phyloP scores from a whole-genome alignment of 2,797 vertebrate genomes.

The Sebastes baramenuke region DNA sequence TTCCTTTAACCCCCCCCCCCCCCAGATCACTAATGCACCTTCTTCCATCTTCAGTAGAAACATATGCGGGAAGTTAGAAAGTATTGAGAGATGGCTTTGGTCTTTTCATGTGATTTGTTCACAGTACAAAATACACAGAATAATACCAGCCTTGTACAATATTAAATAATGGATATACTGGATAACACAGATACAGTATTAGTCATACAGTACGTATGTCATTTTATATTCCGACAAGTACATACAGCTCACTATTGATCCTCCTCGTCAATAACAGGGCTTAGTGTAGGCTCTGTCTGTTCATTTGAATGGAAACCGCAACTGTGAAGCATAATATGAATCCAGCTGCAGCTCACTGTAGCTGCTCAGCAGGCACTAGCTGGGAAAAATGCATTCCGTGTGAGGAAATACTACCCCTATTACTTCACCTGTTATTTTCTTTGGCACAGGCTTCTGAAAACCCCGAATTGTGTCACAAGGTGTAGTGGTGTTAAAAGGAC shows the following conservation, averaged over 20 bases:
- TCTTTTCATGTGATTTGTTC: not conserved
- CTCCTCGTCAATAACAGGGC: not conserved
- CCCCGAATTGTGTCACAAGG: constrained; percentile 2
- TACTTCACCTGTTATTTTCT: constrained; percentile 3
- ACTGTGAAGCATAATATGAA: not conserved
- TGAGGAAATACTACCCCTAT: not conserved
- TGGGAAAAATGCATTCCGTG: not conserved
- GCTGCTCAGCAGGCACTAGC: not conserved
- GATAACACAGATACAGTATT: not conserved
- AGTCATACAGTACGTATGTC: not conserved
- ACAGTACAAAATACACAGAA: not conserved
- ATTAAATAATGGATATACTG: not conserved
- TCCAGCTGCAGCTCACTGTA: not conserved
- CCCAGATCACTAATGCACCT: not conserved
- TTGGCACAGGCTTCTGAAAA: not conserved
- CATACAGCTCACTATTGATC: not conserved
- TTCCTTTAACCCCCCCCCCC: not conserved
- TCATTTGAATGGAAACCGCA: constrained; percentile 9
- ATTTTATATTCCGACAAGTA: not conserved
- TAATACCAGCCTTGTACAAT: not conserved
- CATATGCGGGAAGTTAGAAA: not conserved
- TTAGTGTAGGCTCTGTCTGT: not conserved
- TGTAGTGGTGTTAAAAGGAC: constrained; percentile 18
- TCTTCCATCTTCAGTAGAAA: not conserved
- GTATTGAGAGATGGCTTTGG: not conserved